Percentiles rank a stretch among this genome's conserved stretches.
phyloP scores from a whole-genome alignment of 2,888 invertebrate genomes.

The Drosophila limbata region DNA sequence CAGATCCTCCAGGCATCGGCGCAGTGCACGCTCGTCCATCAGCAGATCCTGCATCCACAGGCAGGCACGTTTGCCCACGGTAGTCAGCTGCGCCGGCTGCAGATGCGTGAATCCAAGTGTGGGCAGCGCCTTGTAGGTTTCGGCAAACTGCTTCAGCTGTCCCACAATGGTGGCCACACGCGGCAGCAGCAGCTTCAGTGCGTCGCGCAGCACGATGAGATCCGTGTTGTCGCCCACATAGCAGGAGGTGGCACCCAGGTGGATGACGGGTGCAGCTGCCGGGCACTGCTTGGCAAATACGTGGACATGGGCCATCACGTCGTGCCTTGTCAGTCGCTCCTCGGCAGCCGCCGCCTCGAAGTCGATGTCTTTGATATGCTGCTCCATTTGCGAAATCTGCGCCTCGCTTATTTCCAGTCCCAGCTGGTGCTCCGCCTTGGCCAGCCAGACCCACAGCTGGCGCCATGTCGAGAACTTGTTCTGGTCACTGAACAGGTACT shows the following conservation, averaged over 20 bases:
- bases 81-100: slow-evolving; percentile 98
- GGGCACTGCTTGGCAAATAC: slow-evolving; percentile 96
- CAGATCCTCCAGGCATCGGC: slow-evolving; percentile 89
- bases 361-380: slow-evolving; percentile 93
- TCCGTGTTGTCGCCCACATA: slow-evolving; percentile 99
- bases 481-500: slow-evolving; percentile 96
- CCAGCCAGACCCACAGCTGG: slow-evolving; percentile 96
- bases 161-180: slow-evolving; percentile 93
- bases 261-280: slow-evolving; percentile 96
- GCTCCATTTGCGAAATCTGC: slow-evolving; percentile 94
- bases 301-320: slow-evolving; percentile 99
- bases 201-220: slow-evolving; percentile 94
- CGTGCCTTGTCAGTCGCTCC: slow-evolving; percentile 95
- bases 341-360: slow-evolving; percentile 94
- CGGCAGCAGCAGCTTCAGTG: slow-evolving; percentile 93
- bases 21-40: slow-evolving; percentile 94
- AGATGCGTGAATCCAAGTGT: slow-evolving; percentile 99
- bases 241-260: slow-evolving; percentile 98
- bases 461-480: slow-evolving; percentile 99
- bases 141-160: slow-evolving; percentile 92
- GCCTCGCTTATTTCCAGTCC: slow-evolving; percentile 93
- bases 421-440: slow-evolving; percentile 95
- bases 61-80: slow-evolving; percentile 98
- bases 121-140: slow-evolving; percentile 91
- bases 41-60: slow-evolving; percentile 98